Conservation (phyloP, 2,888 invertebrate species). For the Monoplex corrugatus region DNA sequence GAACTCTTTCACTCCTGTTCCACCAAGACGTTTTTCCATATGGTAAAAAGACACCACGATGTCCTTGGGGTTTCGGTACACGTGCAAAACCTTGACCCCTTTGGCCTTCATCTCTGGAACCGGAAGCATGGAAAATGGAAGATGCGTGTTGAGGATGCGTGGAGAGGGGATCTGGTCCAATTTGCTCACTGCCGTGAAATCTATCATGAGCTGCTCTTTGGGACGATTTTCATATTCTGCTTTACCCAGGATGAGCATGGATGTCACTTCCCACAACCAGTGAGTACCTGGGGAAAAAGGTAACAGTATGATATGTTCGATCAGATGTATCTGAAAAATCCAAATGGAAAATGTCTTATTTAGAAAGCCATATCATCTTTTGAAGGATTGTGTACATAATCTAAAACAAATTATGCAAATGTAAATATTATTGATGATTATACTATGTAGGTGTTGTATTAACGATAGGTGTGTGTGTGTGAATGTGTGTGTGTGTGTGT, state of each 20-base stretch:
- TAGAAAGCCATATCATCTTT: too few relatives aligned
- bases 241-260: slow-evolving; percentile 41
- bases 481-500: too few relatives aligned
- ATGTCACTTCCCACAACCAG: neutral
- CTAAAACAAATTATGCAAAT: too few relatives aligned
- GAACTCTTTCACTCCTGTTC: too few relatives aligned
- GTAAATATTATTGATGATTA: too few relatives aligned
- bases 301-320: too few relatives aligned
- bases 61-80: slow-evolving; percentile 49
- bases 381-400: too few relatives aligned
- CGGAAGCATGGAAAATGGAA: neutral
- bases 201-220: slow-evolving; percentile 10
- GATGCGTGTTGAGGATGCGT: neutral
- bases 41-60: slow-evolving; percentile 58
- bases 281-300: slow-evolving; percentile 31
- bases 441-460: too few relatives aligned
- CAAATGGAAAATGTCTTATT: too few relatives aligned
- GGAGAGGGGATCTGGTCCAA: neutral
- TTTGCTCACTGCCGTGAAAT: neutral
- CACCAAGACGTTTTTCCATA: too few relatives aligned
- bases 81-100: slow-evolving; percentile 11
- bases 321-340: too few relatives aligned
- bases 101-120: neutral
- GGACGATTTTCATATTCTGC: neutral
- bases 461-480: too few relatives aligned